These are phyloP conservation scores for Agriopis leucophaearia DNA, from an alignment of 2,888 invertebrate genomes.

Conservation along the genomic window DNA sequence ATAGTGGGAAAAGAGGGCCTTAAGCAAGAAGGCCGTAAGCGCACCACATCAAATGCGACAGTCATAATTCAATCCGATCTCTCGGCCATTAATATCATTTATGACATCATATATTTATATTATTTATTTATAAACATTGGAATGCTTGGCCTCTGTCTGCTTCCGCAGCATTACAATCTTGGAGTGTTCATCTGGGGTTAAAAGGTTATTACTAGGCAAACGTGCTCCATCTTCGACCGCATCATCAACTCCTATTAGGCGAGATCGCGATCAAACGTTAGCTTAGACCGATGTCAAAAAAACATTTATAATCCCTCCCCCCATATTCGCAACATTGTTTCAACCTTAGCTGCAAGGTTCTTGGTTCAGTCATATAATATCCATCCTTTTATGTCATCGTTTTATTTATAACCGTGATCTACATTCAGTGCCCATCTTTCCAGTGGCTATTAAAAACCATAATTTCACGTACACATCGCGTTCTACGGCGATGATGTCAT, in stretches of 20 bases:
- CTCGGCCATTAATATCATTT: conserved; percentile 14
- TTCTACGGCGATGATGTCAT: conserved; percentile 52
- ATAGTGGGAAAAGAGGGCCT: too few species aligned
- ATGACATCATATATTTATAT: too few species aligned
- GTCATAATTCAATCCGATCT: conserved; percentile 10
- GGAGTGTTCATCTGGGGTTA: too few species aligned
- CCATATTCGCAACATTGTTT: conserved; percentile 11
- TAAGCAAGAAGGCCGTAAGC: background rate
- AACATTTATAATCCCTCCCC: conserved; percentile 5
- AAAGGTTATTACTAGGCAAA: too few species aligned
- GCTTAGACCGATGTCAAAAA: too few species aligned
- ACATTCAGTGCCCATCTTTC: conserved; percentile 37
- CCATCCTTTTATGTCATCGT: conserved; percentile 38
- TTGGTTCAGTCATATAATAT: conserved; percentile 18
- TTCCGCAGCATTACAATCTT: too few species aligned
- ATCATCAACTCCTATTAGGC: too few species aligned
- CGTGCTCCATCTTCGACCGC: too few species aligned
- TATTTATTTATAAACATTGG: too few species aligned
- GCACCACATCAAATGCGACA: conserved; percentile 9
- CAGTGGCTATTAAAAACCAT: conserved; percentile 41
- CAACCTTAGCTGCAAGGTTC: conserved; percentile 9
- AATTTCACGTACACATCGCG: conserved; percentile 39
- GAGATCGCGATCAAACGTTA: too few species aligned
- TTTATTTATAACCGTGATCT: conserved; percentile 43
- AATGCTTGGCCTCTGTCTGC: too few species aligned